These are phyloP conservation scores for Osmerus mordax DNA, from an alignment of 2,113 vertebrate species.

Conservation along the genomic window DNA sequence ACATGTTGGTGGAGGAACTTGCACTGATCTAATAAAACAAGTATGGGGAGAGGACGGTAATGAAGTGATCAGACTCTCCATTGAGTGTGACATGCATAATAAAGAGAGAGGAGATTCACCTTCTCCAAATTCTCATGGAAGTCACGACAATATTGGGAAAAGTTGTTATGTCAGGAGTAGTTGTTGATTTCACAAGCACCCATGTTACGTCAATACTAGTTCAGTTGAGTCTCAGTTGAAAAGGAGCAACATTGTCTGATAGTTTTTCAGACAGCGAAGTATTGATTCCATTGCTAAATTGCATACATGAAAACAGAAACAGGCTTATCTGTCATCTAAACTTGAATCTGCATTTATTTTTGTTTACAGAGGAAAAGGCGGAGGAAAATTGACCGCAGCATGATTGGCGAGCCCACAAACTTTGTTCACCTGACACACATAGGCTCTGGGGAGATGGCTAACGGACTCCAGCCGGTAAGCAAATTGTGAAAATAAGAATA, in stretches of 20 bases:
- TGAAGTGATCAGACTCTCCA: neutral
- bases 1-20: slow-evolving; percentile 13
- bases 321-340: neutral
- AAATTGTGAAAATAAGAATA: no score
- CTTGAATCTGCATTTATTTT: slow-evolving; percentile 3
- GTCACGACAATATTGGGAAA: no score
- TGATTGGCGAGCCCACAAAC: slow-evolving; percentile 88
- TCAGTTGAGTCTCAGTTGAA: no score
- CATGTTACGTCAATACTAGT: no score
- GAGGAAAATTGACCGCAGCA: slow-evolving; percentile 79
- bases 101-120: neutral
- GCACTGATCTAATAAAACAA: slow-evolving; percentile 27
- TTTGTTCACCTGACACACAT: slow-evolving; percentile 85
- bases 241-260: no score
- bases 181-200: no score
- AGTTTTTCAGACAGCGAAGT: no score
- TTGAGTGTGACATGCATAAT: neutral
- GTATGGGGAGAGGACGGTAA: slow-evolving; percentile 1
- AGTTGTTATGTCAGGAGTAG: no score
- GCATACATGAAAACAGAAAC: neutral
- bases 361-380: slow-evolving; percentile 75
- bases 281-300: neutral
- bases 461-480: slow-evolving; percentile 76
- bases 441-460: slow-evolving; percentile 81
- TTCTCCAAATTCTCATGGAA: neutral